Evolutionary conservation across 2,797 vertebrate genomes (phyloP), one percentile per base, ranked within the genome.

Genomic region (Hyperoplus immaculatus): DNA sequence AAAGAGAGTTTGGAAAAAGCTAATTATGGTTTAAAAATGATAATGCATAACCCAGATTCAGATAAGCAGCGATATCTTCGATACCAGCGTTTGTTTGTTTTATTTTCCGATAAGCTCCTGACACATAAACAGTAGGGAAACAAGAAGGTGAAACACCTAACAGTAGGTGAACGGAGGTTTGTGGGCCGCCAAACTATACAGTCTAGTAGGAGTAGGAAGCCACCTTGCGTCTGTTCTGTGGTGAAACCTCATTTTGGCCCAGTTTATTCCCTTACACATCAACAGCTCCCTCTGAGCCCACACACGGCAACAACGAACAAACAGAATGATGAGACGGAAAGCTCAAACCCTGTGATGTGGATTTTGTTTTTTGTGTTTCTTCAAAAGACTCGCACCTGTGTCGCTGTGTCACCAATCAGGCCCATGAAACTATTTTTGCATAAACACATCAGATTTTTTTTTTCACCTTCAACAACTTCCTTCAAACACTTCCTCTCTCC

Each of bases 281-380:
- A 71, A 29, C 43, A 61, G 29, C 68, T 75, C 60, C 43, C 29
- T 47, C 51, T 46, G 45, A 70, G 42, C 77, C 72, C 75, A 77
- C 87, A 88, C 78, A 74, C 16, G 2, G 53, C 41, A 43, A 47
- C 53, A 38, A 8, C 1, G 57, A 49, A 41, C 45, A 69, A 15
- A 18, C 11, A 50, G 65, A 62, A 73, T 10, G 55, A 82, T 69
- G 75, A 78, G 38, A 78, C 14, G 6, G 55, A 78, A 87, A 86
- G 29, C 70, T 69, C 54, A 75, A 83, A 75, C 42, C 59, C 9
- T 77, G 14, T 78, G 63, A 83, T 85, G 82, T 84, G 80, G 83
- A 78, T 62, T 78, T 57, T 69, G 83, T 77, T 62, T 78, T 57
- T 69, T 73, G 72, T 68, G 42, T 69, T 66, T 79, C 66, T 81